phyloP scores from a whole-genome alignment of 2,888 invertebrate species.

The Tubulanus polymorphus region DNA sequence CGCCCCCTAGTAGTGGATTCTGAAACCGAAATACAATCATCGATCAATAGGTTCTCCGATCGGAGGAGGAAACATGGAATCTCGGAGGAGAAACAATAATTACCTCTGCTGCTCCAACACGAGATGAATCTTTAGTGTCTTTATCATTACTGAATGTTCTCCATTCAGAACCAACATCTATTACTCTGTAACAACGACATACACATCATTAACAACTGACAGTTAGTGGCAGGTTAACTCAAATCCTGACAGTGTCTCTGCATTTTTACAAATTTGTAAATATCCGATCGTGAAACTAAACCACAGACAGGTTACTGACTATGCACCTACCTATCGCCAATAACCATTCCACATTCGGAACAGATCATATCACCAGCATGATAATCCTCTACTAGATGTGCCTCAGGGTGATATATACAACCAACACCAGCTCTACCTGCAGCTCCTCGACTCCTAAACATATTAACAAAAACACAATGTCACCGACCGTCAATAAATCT shows the following conservation, averaged over 20 bases:
- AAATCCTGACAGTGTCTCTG: background rate
- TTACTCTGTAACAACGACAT: constrained; percentile 76
- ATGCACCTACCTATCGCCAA: constrained; percentile 83
- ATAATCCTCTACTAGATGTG: constrained; percentile 94
- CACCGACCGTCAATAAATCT: no score
- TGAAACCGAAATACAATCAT: constrained; percentile 22
- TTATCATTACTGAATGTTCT: constrained; percentile 99
- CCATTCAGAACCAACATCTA: constrained; percentile 99
- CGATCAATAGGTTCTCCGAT: no score
- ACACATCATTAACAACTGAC: background rate
- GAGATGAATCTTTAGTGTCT: constrained; percentile 92
- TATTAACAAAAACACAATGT: background rate
- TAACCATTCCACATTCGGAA: constrained; percentile 98
- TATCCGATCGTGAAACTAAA: no score
- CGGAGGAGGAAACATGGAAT: background rate
- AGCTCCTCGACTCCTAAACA: background rate
- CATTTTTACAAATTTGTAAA: no score
- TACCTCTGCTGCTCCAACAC: constrained; percentile 95
- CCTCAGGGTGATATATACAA: constrained; percentile 75
- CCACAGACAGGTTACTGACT: constrained; percentile 1
- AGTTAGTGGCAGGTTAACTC: no score
- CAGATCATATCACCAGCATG: constrained; percentile 99
- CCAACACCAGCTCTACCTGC: constrained; percentile 1
- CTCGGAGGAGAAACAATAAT: constrained; percentile 1
- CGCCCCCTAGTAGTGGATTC: constrained; percentile 91